Percentiles rank a stretch among this genome's conserved stretches.
Conservation (phyloP, 2,797 vertebrate genomes). For the Vespertilio murinus region DNA sequence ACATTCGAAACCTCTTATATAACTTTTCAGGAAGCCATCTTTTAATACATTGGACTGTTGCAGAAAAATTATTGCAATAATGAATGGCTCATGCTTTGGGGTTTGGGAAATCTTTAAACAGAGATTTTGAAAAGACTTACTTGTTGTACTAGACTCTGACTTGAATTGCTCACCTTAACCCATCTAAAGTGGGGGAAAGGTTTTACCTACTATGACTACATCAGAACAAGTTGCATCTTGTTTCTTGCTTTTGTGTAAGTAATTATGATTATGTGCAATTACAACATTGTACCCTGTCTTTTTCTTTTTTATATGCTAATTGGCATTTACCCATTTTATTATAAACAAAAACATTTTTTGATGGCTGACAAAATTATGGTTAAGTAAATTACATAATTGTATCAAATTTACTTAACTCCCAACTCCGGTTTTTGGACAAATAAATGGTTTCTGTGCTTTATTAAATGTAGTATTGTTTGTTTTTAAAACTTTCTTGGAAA, state of each 20-base stretch:
- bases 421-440: neutral
- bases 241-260: constrained; percentile 12
- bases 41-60: neutral
- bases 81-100: neutral
- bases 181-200: neutral
- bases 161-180: constrained; percentile 7
- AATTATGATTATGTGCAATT: constrained; percentile 13
- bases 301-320: neutral
- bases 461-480: neutral
- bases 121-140: neutral
- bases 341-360: neutral
- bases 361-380: neutral
- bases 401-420: neutral
- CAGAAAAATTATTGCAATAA: constrained; percentile 3
- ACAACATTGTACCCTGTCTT: neutral
- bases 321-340: neutral
- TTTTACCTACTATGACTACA: neutral
- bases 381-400: constrained; percentile 7
- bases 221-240: neutral
- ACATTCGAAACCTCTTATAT: neutral
- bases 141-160: neutral
- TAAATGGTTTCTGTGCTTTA: neutral
- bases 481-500: constrained; percentile 6
- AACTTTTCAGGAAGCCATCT: neutral
- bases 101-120: neutral